Conservation (phyloP, 2,113 vertebrate species). For the Perca flavescens region DNA sequence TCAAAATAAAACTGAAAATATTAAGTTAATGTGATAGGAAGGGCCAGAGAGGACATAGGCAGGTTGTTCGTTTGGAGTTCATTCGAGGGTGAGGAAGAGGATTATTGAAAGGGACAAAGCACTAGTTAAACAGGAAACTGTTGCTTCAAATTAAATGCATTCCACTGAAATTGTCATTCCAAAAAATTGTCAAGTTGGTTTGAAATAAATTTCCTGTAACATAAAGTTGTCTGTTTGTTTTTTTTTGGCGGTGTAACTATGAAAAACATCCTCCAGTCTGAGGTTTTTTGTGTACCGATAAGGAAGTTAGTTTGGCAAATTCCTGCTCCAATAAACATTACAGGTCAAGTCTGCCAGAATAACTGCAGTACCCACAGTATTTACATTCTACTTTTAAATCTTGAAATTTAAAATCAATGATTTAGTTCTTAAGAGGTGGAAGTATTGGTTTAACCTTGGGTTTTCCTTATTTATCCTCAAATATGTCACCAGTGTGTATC, state of each 20-base stretch:
- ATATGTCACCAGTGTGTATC: too few species aligned
- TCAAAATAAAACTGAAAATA: background rate
- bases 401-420: background rate
- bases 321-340: background rate
- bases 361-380: background rate
- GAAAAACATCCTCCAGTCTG: background rate
- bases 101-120: background rate
- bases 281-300: background rate
- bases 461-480: too few species aligned
- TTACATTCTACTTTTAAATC: background rate
- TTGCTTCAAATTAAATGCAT: background rate
- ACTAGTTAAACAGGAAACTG: background rate
- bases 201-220: constrained; percentile 55
- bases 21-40: background rate
- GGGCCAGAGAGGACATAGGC: too few species aligned
- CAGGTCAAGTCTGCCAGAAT: background rate
- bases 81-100: background rate
- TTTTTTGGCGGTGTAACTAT: too few species aligned
- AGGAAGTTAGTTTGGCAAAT: too few species aligned
- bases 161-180: background rate
- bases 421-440: background rate
- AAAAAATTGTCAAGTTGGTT: constrained; percentile 19
- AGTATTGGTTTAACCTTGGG: background rate
- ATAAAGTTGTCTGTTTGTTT: constrained; percentile 14
- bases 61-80: background rate